Evolutionary conservation across 2,888 invertebrate genomes (phyloP).

Genomic region (Sesia bembeciformis): DNA sequence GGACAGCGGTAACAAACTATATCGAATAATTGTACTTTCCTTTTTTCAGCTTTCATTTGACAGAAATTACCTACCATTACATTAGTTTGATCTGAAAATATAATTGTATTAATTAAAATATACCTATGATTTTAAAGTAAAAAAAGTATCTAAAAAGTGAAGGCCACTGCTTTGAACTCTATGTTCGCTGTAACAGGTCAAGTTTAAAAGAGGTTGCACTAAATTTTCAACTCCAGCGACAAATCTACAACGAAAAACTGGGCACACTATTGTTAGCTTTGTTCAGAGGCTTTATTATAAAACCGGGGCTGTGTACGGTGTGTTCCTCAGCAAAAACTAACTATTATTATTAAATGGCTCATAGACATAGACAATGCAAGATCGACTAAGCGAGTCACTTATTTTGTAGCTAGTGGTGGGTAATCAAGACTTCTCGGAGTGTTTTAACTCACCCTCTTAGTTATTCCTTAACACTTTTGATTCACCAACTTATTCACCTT

Average conservation of each 20-base stretch:
- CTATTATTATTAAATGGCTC: not conserved
- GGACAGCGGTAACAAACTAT: no score
- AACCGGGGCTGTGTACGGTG: slow-evolving; percentile 7
- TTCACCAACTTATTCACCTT: no score
- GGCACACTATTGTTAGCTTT: slow-evolving; percentile 39
- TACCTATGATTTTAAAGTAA: not conserved
- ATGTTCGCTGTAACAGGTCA: slow-evolving; percentile 37
- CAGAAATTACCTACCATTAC: no score
- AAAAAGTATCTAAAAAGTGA: not conserved
- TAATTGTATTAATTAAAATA: no score
- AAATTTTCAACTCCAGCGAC: slow-evolving; percentile 49
- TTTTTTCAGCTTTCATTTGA: no score
- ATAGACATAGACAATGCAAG: no score
- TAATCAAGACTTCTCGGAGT: no score
- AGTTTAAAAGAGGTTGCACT: slow-evolving; percentile 59
- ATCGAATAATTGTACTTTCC: no score
- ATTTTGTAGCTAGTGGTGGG: not conserved
- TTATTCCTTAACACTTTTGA: no score
- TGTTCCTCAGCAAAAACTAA: slow-evolving; percentile 2
- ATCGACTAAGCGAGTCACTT: not conserved
- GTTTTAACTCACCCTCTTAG: no score
- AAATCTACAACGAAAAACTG: slow-evolving; percentile 45
- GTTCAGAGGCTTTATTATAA: slow-evolving; percentile 18
- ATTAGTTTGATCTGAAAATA: no score
- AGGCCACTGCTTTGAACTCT: not conserved